These are phyloP conservation scores for Hipparchia sbordonii DNA, from an alignment of 2,888 invertebrate genomes.

Conservation along the genomic window DNA sequence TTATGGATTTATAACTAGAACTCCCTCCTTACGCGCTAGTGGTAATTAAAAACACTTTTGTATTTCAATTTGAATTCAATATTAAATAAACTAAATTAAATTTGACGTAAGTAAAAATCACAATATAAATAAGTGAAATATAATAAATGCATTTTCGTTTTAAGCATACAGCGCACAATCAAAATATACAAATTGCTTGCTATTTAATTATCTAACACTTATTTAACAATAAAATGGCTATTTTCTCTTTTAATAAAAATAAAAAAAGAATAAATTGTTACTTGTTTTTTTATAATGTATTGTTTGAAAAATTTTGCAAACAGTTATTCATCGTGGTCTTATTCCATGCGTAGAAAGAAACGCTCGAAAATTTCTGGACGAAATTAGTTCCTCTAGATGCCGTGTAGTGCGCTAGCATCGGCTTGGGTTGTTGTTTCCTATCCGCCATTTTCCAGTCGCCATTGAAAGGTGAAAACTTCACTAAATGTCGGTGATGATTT, in stretches of 20 bases:
- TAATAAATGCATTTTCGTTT: conserved; percentile 5
- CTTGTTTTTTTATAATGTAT: neutral
- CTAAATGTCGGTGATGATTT: conserved; percentile 87
- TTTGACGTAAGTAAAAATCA: conserved; percentile 18
- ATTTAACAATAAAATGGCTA: neutral
- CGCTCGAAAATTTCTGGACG: conserved; percentile 59
- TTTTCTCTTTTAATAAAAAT: no score
- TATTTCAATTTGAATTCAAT: conserved; percentile 7
- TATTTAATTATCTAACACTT: neutral
- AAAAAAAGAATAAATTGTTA: no score
- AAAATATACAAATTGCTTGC: neutral
- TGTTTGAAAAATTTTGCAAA: neutral
- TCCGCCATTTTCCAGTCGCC: conserved; percentile 97
- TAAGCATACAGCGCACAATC: neutral
- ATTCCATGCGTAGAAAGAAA: conserved; percentile 49
- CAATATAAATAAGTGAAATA: neutral
- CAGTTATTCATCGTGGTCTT: neutral
- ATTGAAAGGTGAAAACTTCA: conserved; percentile 94
- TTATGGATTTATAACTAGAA: conserved; percentile 24
- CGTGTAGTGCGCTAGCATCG: conserved; percentile 84
- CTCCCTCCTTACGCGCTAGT: neutral
- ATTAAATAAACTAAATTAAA: neutral
- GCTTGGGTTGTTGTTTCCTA: conserved; percentile 92
- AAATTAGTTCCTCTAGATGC: conserved; percentile 66
- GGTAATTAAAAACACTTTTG: neutral